Conservation (phyloP, 2,797 vertebrate genomes). For the Tangara arthus region DNA sequence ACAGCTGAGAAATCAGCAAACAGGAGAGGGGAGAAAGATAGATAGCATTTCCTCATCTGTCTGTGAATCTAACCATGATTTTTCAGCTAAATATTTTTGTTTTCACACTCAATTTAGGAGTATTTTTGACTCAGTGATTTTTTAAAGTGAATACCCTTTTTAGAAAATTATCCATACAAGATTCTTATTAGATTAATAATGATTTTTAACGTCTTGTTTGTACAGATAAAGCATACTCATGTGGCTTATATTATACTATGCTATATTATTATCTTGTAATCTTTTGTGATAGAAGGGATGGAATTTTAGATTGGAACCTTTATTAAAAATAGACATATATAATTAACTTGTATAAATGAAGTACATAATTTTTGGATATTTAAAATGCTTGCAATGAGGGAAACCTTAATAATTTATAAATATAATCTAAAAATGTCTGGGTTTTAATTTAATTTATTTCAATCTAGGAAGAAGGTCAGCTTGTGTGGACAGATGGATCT, state of each 20-base stretch:
- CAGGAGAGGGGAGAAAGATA: not conserved
- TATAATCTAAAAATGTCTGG: not conserved
- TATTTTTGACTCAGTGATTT: not conserved
- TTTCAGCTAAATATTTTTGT: not conserved
- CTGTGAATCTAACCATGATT: not conserved
- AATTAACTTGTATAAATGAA: not conserved
- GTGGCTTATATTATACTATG: not conserved
- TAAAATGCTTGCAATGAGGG: not conserved
- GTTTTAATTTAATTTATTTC: not conserved
- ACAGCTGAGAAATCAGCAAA: not conserved
- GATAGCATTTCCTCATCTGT: not conserved
- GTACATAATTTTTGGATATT: not conserved
- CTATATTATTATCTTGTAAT: not conserved
- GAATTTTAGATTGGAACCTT: not conserved
- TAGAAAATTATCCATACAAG: not conserved
- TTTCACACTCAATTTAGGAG: not conserved
- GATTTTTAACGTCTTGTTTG: not conserved
- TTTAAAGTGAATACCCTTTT: not conserved
- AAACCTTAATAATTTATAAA: not conserved
- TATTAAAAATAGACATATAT: not conserved
- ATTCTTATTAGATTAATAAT: not conserved
- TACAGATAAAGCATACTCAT: not conserved
- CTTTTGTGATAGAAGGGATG: not conserved
- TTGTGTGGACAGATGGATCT: conserved; percentile 83
- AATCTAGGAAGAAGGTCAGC: conserved; percentile 80